Conservation (phyloP, 2,888 invertebrate genomes). For the Branchipolynoe longqiensis region DNA sequence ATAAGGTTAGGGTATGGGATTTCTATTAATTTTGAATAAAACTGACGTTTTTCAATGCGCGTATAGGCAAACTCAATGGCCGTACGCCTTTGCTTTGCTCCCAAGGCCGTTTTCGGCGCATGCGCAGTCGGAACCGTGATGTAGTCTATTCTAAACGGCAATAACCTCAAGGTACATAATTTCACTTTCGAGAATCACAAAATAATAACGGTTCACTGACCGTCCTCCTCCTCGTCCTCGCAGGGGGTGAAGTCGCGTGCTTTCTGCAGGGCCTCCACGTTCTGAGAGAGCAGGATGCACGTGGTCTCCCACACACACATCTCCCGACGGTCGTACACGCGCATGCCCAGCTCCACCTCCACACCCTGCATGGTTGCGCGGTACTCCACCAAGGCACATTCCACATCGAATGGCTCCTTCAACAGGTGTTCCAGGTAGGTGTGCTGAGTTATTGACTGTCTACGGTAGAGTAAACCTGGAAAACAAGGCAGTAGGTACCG, state of each 20-base stretch:
- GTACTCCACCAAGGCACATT: constrained; percentile 67
- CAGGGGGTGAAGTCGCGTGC: constrained; percentile 26
- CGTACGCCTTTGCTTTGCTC: no score
- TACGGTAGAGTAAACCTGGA: constrained; percentile 71
- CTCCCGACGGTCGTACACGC: constrained; percentile 63
- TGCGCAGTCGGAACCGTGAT: no score
- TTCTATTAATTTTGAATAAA: no score
- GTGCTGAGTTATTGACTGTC: constrained; percentile 69
- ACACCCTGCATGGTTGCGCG: constrained; percentile 67
- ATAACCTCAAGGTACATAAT: no score
- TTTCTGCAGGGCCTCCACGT: constrained; percentile 17
- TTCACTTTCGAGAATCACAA: no score
- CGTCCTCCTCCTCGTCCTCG: constrained; percentile 12
- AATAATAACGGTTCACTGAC: no score
- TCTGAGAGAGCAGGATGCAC: constrained; percentile 70
- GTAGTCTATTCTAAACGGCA: no score
- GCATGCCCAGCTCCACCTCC: constrained; percentile 68
- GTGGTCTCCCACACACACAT: constrained; percentile 70
- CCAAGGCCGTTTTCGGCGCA: no score
- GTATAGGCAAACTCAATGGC: no score
- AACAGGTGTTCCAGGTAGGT: constrained; percentile 66
- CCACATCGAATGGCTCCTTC: constrained; percentile 64
- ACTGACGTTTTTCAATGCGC: no score
- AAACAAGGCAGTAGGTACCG: no score
- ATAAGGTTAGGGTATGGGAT: no score